A percentile compares a stretch with the other conserved stretches of the same genome.
Conservation (phyloP, 2,113 vertebrate species). For the Dasyprocta punctata region DNA sequence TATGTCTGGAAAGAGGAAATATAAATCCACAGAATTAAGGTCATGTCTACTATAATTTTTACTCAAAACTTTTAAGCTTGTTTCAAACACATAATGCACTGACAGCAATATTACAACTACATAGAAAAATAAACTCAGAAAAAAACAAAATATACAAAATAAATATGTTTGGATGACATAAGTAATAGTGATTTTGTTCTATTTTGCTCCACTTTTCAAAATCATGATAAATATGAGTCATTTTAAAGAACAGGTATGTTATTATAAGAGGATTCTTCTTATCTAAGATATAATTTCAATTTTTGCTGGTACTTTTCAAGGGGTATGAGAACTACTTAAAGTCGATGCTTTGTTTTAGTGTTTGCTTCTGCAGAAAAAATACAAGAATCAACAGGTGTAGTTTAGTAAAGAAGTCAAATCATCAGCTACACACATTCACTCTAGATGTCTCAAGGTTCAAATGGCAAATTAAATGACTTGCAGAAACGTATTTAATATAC, state of each 20-base stretch:
- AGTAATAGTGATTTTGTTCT: neutral
- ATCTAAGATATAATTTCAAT: neutral
- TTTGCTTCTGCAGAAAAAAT: neutral
- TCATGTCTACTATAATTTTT: constrained; percentile 41
- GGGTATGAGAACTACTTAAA: neutral
- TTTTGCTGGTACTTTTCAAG: constrained; percentile 48
- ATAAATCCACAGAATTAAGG: constrained; percentile 7
- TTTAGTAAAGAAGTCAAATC: neutral
- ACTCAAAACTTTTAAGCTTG: neutral
- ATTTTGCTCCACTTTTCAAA: neutral
- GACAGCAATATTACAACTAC: neutral
- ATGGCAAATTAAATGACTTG: constrained; percentile 60
- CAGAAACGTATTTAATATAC: constrained; percentile 67
- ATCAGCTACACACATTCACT: constrained; percentile 28
- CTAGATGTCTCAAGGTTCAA: constrained; percentile 56
- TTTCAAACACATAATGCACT: neutral
- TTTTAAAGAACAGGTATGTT: constrained; percentile 28
- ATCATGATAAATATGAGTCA: neutral
- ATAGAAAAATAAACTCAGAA: neutral
- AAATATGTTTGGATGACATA: neutral
- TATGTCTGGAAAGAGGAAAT: neutral
- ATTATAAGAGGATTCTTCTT: neutral
- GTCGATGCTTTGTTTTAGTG: neutral
- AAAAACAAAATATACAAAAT: neutral
- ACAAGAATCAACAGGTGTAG: neutral